Conservation (phyloP, 2,113 vertebrate species). For the Myxocyprinus asiaticus region DNA sequence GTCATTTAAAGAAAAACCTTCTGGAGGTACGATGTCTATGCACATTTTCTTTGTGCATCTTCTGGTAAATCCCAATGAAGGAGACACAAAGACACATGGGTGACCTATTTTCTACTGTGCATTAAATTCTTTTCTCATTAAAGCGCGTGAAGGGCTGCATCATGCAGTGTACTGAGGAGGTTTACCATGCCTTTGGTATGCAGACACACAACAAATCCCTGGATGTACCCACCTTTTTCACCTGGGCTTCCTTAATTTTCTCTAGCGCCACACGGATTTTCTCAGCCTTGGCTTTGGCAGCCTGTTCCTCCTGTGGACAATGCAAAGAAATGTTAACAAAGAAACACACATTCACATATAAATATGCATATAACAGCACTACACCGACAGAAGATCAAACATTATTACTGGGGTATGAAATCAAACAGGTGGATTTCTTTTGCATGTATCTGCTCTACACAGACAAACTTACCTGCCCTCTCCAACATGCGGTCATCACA, state of each 20-base stretch:
- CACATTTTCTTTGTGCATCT: slow-evolving; percentile 20
- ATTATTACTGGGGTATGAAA: background rate
- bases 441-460: background rate
- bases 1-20: slow-evolving; percentile 12
- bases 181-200: slow-evolving; percentile 9
- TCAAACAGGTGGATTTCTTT: slow-evolving; percentile 10
- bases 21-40: background rate
- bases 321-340: slow-evolving; percentile 57
- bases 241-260: slow-evolving; percentile 99
- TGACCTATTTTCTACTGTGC: slow-evolving; percentile 71
- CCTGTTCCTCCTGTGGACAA: slow-evolving; percentile 89
- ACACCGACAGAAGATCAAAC: slow-evolving; percentile 22
- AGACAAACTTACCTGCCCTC: slow-evolving; percentile 66
- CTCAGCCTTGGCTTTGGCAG: slow-evolving; percentile 95
- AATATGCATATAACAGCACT: background rate
- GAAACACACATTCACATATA: slow-evolving; percentile 13
- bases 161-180: slow-evolving; percentile 11
- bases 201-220: background rate
- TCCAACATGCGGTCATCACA: slow-evolving; percentile 78
- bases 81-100: slow-evolving; percentile 63
- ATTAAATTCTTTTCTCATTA: slow-evolving; percentile 37
- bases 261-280: slow-evolving; percentile 96
- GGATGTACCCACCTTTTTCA: slow-evolving; percentile 86
- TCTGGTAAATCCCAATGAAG: background rate
- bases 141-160: slow-evolving; percentile 34